Base-by-base conservation (phyloP, 1,140 invertebrate genomes). In the Drosophila athabasca region DNA sequence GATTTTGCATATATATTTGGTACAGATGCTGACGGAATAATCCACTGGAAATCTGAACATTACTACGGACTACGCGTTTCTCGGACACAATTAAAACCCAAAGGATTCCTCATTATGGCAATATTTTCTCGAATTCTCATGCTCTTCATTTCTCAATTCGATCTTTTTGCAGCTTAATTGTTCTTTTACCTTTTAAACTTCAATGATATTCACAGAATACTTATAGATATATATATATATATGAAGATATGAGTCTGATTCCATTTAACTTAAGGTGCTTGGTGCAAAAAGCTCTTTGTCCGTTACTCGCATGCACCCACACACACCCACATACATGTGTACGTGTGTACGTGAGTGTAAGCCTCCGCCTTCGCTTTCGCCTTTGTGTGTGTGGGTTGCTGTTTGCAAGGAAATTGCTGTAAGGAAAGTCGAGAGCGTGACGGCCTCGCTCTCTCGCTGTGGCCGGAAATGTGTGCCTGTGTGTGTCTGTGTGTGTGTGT, bases 401-500 rank as follows among this genome's bases (percentile, higher is more conserved):
- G 9, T 51, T 51, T 53, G 35, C 39, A 49, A 43, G 45, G 17
- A 74, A 49, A 55, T 66, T 44, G 7, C n/a, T 49, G 51, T 35
- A 58, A 76, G 58, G 58, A 62, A 53, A 49, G 11, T 67, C 58
- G 51, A 48, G 43, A 26, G 52, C 64, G 22, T 31, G 48, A 31
- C 48, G 22, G 44, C n/a, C 49, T 15, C 29, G 51, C 8, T 6
- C 35, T 8, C 22, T 39, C 11, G 35, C 17, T 19, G 17, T 29
- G 41, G 43, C 13, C 35, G 29, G 26, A 26, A 53, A 50, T 52
- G 7, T 39, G 11, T 60, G 17, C 15, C 29, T 54, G 15, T 45
- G n/a, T 51, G 6, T 26, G 11, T 19, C n/a, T 53, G 17, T 22
- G 29, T 54, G 15, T 45, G n/a, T 51, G 26, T 51, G 11, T 41